Percentiles rank a stretch among this genome's conserved stretches.
phyloP scores from a whole-genome alignment of 1,140 invertebrate species.

The Zaprionus lachaisei region DNA sequence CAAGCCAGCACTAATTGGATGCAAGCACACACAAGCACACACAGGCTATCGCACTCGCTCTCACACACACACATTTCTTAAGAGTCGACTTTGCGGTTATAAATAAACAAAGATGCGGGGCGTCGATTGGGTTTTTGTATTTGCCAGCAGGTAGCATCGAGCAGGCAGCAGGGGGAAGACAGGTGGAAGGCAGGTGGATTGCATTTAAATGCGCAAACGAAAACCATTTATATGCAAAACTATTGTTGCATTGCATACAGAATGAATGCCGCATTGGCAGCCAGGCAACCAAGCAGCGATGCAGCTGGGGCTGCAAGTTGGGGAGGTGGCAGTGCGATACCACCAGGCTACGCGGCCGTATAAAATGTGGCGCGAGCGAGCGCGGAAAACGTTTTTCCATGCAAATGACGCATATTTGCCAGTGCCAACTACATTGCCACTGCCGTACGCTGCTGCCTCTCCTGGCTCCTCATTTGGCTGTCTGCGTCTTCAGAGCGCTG shows the following conservation, averaged over 20 bases:
- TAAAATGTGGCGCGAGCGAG: slow-evolving; percentile 52
- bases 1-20: slow-evolving; percentile 56
- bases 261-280: slow-evolving; percentile 65
- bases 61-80: slow-evolving; percentile 38
- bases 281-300: neutral
- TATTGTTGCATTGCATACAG: slow-evolving; percentile 83
- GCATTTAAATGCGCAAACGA: slow-evolving; percentile 79
- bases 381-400: slow-evolving; percentile 74
- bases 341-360: slow-evolving; percentile 23
- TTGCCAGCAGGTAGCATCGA: slow-evolving; percentile 9
- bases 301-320: neutral
- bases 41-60: neutral
- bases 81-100: slow-evolving; percentile 45
- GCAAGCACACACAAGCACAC: slow-evolving; percentile 7
- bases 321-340: slow-evolving; percentile 3
- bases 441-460: slow-evolving; percentile 4
- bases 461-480: slow-evolving; percentile 1
- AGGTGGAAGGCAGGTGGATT: slow-evolving; percentile 47
- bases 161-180: slow-evolving; percentile 4
- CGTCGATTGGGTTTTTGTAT: slow-evolving; percentile 49
- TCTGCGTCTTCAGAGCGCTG: slow-evolving; percentile 71
- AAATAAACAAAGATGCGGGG: slow-evolving; percentile 65
- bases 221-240: slow-evolving; percentile 84
- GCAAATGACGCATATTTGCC: slow-evolving; percentile 80
- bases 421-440: slow-evolving; percentile 40